These are phyloP conservation scores for Manacus vitellinus DNA, from an alignment of 2,113 vertebrate genomes.

Conservation along the genomic window DNA sequence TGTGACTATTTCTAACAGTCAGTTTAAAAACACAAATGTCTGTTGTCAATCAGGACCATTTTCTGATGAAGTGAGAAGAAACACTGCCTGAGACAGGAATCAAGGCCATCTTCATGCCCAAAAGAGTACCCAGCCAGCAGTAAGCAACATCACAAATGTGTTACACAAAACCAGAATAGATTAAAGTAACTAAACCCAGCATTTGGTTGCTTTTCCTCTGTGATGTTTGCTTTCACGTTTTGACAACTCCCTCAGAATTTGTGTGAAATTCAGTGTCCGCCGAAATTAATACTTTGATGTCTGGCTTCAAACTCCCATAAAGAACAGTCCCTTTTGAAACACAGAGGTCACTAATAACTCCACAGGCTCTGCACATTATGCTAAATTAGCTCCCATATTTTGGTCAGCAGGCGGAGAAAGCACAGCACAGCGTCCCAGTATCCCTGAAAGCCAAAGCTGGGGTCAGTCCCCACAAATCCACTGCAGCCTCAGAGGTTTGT, in stretches of 20 bases:
- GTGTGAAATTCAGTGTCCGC: conserved; percentile 42
- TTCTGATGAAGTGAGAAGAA: conserved; percentile 76
- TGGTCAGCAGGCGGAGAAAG: not conserved
- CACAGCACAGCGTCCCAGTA: not conserved
- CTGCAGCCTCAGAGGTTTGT: not conserved
- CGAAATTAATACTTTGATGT: conserved; percentile 57
- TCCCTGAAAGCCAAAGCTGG: not conserved
- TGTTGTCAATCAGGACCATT: conserved; percentile 78
- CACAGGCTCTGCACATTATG: not conserved
- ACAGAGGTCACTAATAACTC: conserved; percentile 3
- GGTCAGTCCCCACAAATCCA: not conserved
- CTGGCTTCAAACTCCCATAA: conserved; percentile 23
- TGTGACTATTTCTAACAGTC: conserved; percentile 73
- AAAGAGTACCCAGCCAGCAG: conserved; percentile 44
- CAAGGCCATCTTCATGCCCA: conserved; percentile 70
- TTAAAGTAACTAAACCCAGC: conserved; percentile 47
- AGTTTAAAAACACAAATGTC: conserved; percentile 74
- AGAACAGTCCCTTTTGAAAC: not conserved
- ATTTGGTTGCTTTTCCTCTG: conserved; percentile 53
- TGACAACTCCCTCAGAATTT: conserved; percentile 54
- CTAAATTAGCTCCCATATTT: not conserved
- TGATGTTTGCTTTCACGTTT: conserved; percentile 55
- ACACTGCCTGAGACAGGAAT: conserved; percentile 71
- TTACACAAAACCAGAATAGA: conserved; percentile 58
- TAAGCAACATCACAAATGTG: conserved; percentile 51